phyloP scores from a whole-genome alignment of 2,113 vertebrate genomes.

The Chlorodrepanis virens region DNA sequence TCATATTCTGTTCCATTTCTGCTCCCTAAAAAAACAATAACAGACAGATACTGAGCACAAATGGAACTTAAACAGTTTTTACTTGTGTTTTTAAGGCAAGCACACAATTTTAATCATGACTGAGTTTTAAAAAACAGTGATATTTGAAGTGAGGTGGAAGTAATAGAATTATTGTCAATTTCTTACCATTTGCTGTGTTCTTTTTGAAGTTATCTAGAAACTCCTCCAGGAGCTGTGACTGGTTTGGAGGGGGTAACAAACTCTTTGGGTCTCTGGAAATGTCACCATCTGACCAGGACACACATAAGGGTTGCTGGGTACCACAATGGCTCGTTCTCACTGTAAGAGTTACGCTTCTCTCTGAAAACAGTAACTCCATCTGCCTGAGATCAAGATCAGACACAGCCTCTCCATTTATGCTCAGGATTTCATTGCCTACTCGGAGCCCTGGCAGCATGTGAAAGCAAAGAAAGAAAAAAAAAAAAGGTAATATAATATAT shows the following conservation, averaged over 20 bases:
- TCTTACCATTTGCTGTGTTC: conserved; percentile 83
- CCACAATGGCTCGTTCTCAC: conserved; percentile 65
- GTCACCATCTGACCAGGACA: conserved; percentile 57
- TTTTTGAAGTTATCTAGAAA: conserved; percentile 81
- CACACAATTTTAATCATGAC: not conserved
- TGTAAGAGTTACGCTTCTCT: conserved; percentile 81
- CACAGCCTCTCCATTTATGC: conserved; percentile 84
- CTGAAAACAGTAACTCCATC: conserved; percentile 88
- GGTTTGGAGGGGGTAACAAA: conserved; percentile 61
- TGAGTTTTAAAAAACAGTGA: not conserved
- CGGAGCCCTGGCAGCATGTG: conserved; percentile 76
- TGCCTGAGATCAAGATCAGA: conserved; percentile 82
- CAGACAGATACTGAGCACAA: not conserved
- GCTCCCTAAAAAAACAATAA: conserved; percentile 14
- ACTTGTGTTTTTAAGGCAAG: not conserved
- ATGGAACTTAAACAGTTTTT: not conserved
- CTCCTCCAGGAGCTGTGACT: conserved; percentile 78
- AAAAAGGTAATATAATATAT: not conserved
- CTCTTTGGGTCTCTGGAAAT: conserved; percentile 52
- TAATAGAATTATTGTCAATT: not conserved
- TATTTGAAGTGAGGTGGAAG: not conserved
- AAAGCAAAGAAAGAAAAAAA: not conserved
- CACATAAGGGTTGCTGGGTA: conserved; percentile 33
- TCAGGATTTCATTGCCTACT: conserved; percentile 87
- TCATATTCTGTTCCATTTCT: not conserved